phyloP scores from a whole-genome alignment of 2,113 vertebrate genomes.

The Phalacrocorax aristotelis region DNA sequence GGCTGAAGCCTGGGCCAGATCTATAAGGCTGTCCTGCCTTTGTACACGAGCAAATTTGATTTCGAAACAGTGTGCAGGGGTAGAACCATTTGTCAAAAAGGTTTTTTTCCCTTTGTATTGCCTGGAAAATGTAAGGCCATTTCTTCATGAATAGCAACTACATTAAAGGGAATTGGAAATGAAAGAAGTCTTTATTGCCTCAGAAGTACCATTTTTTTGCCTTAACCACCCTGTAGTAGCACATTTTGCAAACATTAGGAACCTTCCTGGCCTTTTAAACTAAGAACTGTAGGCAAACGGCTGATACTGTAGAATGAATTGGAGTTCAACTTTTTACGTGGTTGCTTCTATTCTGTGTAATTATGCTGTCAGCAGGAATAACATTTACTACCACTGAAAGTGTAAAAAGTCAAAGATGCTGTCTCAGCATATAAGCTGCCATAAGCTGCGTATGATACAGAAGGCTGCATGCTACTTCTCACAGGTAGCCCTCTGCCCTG shows the following conservation, averaged over 20 bases:
- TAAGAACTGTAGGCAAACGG: not conserved
- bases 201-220: not conserved
- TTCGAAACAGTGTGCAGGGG: not conserved
- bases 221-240: not conserved
- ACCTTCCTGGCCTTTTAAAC: constrained; percentile 20
- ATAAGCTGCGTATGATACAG: not conserved
- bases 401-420: not conserved
- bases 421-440: not conserved
- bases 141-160: constrained; percentile 4
- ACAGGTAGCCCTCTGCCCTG: not conserved
- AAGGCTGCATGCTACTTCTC: not conserved
- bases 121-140: not conserved
- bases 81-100: not conserved
- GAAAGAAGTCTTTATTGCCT: constrained; percentile 1
- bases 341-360: not conserved
- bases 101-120: not conserved
- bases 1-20: not conserved
- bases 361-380: not conserved
- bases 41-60: not conserved
- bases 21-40: not conserved
- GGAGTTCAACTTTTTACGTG: not conserved
- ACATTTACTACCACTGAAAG: not conserved
- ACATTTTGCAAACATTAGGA: constrained; percentile 30
- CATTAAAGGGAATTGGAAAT: constrained; percentile 39
- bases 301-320: not conserved